phyloP scores from a whole-genome alignment of 2,888 invertebrate species.

The Drosophila paucipuncta region DNA sequence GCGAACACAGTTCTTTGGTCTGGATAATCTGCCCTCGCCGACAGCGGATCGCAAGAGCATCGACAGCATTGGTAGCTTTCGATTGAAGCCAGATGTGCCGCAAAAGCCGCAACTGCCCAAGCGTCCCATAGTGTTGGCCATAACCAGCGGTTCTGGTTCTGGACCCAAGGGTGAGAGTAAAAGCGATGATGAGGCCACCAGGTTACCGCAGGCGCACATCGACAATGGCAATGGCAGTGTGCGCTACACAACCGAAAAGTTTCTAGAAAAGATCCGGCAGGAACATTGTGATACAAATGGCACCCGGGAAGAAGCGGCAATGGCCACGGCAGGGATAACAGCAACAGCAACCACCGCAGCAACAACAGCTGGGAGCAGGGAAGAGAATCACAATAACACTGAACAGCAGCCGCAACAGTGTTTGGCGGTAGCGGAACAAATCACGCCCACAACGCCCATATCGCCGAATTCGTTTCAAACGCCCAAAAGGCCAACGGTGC shows the following conservation, averaged over 20 bases:
- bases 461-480: constrained; percentile 81
- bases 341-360: constrained; percentile 15
- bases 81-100: constrained; percentile 83
- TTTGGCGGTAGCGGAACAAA: constrained; percentile 28
- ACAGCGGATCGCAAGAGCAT: constrained; percentile 81
- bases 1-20: constrained; percentile 82
- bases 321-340: constrained; percentile 5
- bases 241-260: constrained; percentile 71
- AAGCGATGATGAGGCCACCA: constrained; percentile 77
- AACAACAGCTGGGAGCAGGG: constrained; percentile 18
- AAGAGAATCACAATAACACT: constrained; percentile 58
- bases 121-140: constrained; percentile 86
- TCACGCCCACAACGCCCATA: constrained; percentile 76
- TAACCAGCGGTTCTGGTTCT: constrained; percentile 25
- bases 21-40: constrained; percentile 81
- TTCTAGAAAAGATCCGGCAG: constrained; percentile 71
- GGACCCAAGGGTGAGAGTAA: constrained; percentile 56
- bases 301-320: constrained; percentile 44
- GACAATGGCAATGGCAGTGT: constrained; percentile 71
- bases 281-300: constrained; percentile 75
- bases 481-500: constrained; percentile 83
- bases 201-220: constrained; percentile 70
- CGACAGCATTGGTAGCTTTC: constrained; percentile 79
- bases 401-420: constrained; percentile 56
- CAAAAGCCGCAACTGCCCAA: constrained; percentile 93